These are phyloP conservation scores for Ganaspis sp. DNA, from an alignment of 1,140 invertebrate genomes.

Conservation along the genomic window DNA sequence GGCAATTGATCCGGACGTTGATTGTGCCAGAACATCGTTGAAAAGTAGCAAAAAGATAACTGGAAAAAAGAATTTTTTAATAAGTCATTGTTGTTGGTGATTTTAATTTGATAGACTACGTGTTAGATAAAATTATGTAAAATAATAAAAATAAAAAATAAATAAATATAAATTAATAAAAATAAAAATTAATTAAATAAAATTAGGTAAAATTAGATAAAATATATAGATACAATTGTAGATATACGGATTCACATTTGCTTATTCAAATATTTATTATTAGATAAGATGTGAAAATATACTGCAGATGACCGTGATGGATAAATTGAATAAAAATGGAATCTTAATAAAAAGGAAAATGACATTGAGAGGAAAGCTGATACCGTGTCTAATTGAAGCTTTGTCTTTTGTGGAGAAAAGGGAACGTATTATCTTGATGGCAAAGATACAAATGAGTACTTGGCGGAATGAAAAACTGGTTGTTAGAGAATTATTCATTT, in stretches of 20 bases:
- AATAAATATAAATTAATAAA: background rate
- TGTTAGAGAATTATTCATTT: constrained; percentile 42
- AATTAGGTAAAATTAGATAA: too few relatives aligned
- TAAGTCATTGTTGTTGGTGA: background rate
- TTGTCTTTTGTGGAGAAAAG: background rate
- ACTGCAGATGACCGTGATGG: too few relatives aligned
- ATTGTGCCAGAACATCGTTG: constrained; percentile 41
- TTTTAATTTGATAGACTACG: constrained; percentile 39
- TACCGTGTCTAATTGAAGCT: background rate
- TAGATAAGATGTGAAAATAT: too few relatives aligned
- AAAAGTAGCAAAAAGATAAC: constrained; percentile 58
- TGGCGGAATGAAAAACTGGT: constrained; percentile 54
- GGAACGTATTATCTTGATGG: background rate
- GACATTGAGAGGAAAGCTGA: background rate
- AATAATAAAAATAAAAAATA: too few relatives aligned
- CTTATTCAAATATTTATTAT: too few relatives aligned
- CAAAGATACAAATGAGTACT: constrained; percentile 27
- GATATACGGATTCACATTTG: too few relatives aligned
- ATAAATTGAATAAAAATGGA: background rate
- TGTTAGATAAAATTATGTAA: too few relatives aligned
- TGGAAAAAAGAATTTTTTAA: constrained; percentile 43
- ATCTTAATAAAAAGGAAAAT: background rate
- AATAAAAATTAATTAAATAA: too few relatives aligned
- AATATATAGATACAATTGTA: too few relatives aligned
- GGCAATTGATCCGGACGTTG: constrained; percentile 34